Evolutionary conservation across 2,113 vertebrate species (phyloP), one percentile per base, ranked within the genome.

Genomic region (Thymallus thymallus): DNA sequence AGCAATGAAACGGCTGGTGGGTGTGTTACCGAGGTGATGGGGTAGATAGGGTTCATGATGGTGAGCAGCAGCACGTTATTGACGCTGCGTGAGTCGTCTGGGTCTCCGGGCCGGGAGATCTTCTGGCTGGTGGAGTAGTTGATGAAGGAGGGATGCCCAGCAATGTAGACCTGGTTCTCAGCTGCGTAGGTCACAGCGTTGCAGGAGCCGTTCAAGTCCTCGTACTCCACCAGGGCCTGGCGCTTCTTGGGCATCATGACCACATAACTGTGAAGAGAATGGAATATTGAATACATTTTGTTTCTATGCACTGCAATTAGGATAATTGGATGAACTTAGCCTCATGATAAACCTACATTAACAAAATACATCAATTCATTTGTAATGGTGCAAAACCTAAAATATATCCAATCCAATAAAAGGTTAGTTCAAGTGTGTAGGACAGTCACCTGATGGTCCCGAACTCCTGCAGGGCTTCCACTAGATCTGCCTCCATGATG

Each of bases 61-160:
- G 97, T 98, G 80, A 98, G 96, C 46, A 98, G 93, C 70, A 98
- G 88, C 45, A 98, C 95, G 0, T 95, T 97, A 91, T 98, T 98
- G 82, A 98, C 95, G 0, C 94, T 96, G 1, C 96, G 87, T 0
- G 95, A 95, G 72, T 98, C 96, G 0, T 93, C 93, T 0, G 95
- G 91, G 85, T 98, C 96, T 0, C 95, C 96, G 0, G 97, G 97
- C 0, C 97, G 92, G 0, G 97, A 98, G 71, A 98, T 98, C 85
- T 98, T 98, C 88, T 98, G 97, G 88, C 96, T 97, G 35, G 97
- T 98, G 69, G 97, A 98, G 77, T 98, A 98, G 78, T 98, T 98
- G 80, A 98, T 96, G 68, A 97, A 98, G 30, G 96, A 95, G 0
- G 96, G 95, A 46, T 98, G 96, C 0, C 96, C 97, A 0, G 95